phyloP scores from a whole-genome alignment of 2,113 vertebrate species.

The Microcebus ravelobensis region DNA sequence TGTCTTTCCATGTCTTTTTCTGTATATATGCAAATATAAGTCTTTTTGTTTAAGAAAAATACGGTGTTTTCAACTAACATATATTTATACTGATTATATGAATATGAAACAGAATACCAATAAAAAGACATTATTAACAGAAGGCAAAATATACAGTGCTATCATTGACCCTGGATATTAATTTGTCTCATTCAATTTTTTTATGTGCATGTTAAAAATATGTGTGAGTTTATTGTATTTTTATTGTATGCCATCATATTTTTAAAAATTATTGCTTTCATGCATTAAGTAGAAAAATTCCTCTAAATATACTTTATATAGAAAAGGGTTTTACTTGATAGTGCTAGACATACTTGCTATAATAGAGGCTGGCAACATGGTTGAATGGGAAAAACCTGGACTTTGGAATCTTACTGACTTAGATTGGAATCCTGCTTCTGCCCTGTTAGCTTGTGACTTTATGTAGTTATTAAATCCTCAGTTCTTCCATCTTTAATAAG shows the following conservation, averaged over 20 bases:
- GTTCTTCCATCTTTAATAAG: slow-evolving; percentile 17
- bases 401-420: not conserved
- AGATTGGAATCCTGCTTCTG: not conserved
- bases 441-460: not conserved
- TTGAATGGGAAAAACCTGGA: not conserved
- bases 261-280: not conserved
- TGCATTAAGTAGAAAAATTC: not conserved
- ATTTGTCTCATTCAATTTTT: not conserved
- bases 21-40: not conserved
- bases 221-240: not conserved
- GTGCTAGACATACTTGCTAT: not conserved
- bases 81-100: not conserved
- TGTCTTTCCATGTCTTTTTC: not conserved
- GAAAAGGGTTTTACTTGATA: not conserved
- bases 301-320: not conserved
- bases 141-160: not conserved
- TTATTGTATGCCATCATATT: not conserved
- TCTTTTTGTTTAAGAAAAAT: not conserved
- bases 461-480: slow-evolving; percentile 2
- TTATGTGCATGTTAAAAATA: not conserved
- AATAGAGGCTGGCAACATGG: not conserved
- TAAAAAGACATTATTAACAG: not conserved
- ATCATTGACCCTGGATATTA: not conserved
- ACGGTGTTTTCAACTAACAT: slow-evolving; percentile 2
- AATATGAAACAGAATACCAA: not conserved